These are phyloP conservation scores for Oopsacas minuta DNA, from an alignment of 37 sponge, comb jelly and placozoan genomes.

Conservation along the genomic window DNA sequence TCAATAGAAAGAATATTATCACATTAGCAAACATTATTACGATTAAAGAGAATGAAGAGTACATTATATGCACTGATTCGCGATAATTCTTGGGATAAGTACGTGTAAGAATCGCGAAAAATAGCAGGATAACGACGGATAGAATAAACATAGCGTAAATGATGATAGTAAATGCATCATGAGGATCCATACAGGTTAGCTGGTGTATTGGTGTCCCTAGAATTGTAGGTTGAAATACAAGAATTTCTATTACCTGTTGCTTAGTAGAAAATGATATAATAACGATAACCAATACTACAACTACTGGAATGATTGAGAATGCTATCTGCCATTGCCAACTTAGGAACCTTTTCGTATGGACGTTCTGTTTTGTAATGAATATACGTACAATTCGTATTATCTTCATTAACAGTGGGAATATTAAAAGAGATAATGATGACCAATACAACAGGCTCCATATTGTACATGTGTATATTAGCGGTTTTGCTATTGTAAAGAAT, in stretches of 20 bases:
- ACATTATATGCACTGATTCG: constrained; percentile 48
- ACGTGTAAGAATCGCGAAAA: constrained; percentile 41
- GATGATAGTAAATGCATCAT: constrained; percentile 21
- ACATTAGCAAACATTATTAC: constrained; percentile 47
- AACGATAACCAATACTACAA: constrained; percentile 28
- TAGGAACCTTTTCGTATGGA: constrained; percentile 26
- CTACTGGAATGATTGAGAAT: constrained; percentile 41
- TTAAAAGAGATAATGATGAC: constrained; percentile 48
- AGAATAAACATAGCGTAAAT: constrained; percentile 39
- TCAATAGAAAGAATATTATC: constrained; percentile 23
- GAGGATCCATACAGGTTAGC: constrained; percentile 27
- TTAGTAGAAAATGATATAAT: constrained; percentile 11
- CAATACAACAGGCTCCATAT: constrained; percentile 37
- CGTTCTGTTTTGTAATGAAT: constrained; percentile 23
- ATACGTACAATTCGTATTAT: constrained; percentile 57
- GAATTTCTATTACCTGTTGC: constrained; percentile 7
- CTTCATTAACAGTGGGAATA: constrained; percentile 63
- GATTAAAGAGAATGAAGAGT: constrained; percentile 36
- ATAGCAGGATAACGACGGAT: constrained; percentile 27
- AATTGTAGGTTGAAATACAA: not conserved
- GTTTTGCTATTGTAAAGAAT: constrained; percentile 28
- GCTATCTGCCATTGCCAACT: constrained; percentile 37
- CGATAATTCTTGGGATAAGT: constrained; percentile 61
- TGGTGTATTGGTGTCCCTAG: constrained; percentile 25
- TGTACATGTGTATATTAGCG: constrained; percentile 30